Evolutionary conservation across 2,888 invertebrate genomes (phyloP).

Genomic region (Salticus scenicus): DNA sequence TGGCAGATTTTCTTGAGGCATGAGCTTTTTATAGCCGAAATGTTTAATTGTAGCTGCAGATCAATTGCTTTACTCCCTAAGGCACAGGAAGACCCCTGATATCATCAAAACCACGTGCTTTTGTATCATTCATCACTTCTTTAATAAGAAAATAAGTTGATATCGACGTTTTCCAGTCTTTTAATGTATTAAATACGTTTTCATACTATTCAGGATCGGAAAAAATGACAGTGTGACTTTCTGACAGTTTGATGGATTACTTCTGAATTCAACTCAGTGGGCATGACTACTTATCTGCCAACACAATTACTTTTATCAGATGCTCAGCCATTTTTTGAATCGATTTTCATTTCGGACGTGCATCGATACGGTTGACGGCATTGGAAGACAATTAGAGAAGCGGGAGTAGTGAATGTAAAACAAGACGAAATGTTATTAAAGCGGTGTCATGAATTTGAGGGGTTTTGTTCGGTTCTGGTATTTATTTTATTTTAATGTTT

Average conservation of each 20-base stretch:
- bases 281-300: neutral
- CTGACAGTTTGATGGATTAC: constrained; percentile 1
- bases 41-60: too few relatives aligned
- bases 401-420: neutral
- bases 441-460: neutral
- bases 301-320: constrained; percentile 5
- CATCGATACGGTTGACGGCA: neutral
- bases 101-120: neutral
- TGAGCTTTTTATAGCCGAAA: too few relatives aligned
- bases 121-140: neutral
- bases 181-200: neutral
- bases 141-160: constrained; percentile 5
- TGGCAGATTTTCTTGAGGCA: too few relatives aligned
- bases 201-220: too few relatives aligned
- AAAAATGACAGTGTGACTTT: neutral
- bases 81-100: neutral
- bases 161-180: neutral
- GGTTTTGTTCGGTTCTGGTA: neutral
- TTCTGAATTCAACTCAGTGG: neutral
- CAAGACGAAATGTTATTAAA: constrained; percentile 2
- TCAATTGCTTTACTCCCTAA: too few relatives aligned
- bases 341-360: neutral
- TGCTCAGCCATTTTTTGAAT: neutral
- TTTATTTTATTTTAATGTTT: too few relatives aligned
- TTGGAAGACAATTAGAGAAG: neutral